Base-by-base conservation (phyloP, 2,113 vertebrate species). In the Lanius collurio region DNA sequence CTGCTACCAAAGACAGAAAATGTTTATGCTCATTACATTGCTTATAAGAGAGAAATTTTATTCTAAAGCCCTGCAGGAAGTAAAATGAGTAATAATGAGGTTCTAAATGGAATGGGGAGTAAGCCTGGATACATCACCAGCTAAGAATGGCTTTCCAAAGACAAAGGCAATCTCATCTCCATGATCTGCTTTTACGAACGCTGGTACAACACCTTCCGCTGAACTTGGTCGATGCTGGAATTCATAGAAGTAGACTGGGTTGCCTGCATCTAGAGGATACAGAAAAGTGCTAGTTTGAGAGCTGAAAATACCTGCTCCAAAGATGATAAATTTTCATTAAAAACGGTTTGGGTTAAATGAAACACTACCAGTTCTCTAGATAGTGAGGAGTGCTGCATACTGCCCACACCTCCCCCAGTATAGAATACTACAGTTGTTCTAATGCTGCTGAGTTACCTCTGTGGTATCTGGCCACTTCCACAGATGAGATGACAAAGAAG, bases 171-270 rank as follows among this genome's bases (percentile, higher is more conserved):
- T 13, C 59, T 99, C 99, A 69, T 98, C 98, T 19, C 30, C 44
- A 15, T 99, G 99, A 88, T 99, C 99, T 10, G 97, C 91, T 75
- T 97, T 97, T 22, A 99, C 98, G 93, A 98, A 99, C 44, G 96
- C 98, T 5, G 99, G 98, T 23, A 98, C 96, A 8, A 33, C 75
- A 15, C 91, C 68, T 44, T 96, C 22, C 4, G 89, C 19, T 10
- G 96, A 60, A 27, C 75, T 90, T 10, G 97, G 97, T 27, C 97
- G 53, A 86, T 99, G 97, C 28, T 98, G 98, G 95, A 98, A 99
- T 94, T 99, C 98, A 21, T 99, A 99, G 65, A 99, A 93, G 92
- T 98, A 99, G 19, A 99, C 97, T 28, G 98, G 97, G 20, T 97
- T 97, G 3, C 98, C 98, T 7, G 95, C 96, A 68, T 98, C 99